Evolutionary conservation across 2,113 vertebrate genomes (phyloP).

Genomic region (Seriola aureovittata): DNA sequence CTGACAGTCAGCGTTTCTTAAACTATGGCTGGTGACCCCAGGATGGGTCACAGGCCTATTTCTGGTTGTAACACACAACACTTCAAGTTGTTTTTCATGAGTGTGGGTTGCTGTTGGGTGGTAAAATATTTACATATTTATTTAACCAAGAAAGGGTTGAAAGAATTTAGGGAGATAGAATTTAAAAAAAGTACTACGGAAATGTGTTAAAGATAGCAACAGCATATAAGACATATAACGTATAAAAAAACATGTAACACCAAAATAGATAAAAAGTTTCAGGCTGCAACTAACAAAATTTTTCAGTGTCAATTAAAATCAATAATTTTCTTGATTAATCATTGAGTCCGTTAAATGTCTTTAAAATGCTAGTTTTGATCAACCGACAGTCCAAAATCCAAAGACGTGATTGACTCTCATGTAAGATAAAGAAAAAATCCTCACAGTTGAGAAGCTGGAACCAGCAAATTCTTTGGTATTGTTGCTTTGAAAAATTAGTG

Average conservation of each 20-base stretch:
- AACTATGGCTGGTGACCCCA: slow-evolving; percentile 43
- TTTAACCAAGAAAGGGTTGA: not conserved
- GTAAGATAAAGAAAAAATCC: not conserved
- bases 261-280: too few relatives aligned
- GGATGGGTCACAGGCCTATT: slow-evolving; percentile 51
- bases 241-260: not conserved
- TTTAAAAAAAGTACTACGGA: not conserved
- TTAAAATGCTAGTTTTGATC: too few relatives aligned
- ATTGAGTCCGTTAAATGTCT: not conserved
- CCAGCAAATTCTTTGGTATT: too few relatives aligned
- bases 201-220: not conserved
- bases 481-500: too few relatives aligned
- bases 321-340: not conserved
- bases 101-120: not conserved
- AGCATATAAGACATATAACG: too few relatives aligned
- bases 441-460: too few relatives aligned
- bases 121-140: slow-evolving; percentile 21
- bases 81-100: slow-evolving; percentile 17
- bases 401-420: not conserved
- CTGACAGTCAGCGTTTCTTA: slow-evolving; percentile 54
- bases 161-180: not conserved
- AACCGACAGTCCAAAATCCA: not conserved
- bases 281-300: too few relatives aligned
- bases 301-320: too few relatives aligned
- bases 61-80: slow-evolving; percentile 47